phyloP scores from a whole-genome alignment of 2,797 vertebrate species.

The Centropyge bicolor region DNA sequence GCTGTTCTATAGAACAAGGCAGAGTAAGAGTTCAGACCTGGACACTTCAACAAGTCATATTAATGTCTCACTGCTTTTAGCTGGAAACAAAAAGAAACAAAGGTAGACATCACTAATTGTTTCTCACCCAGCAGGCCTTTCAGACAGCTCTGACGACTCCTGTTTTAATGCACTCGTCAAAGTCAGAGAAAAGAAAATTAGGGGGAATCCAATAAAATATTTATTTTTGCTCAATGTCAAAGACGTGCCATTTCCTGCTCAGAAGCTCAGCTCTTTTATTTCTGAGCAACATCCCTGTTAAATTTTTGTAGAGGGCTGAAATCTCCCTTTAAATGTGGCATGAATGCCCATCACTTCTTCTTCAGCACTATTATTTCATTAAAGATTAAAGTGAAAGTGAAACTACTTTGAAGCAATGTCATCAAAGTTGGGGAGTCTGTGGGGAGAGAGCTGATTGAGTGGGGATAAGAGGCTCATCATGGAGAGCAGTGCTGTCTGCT shows the following conservation, averaged over 20 bases:
- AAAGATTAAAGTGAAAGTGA: constrained; percentile 62
- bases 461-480: constrained; percentile 58
- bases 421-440: constrained; percentile 54
- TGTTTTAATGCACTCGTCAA: constrained; percentile 50
- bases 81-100: constrained; percentile 25
- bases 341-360: constrained; percentile 50
- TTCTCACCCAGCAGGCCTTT: constrained; percentile 25
- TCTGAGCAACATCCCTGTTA: constrained; percentile 29
- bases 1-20: background rate
- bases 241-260: constrained; percentile 35
- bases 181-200: constrained; percentile 50
- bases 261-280: constrained; percentile 34
- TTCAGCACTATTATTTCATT: constrained; percentile 55
- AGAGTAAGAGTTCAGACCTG: background rate
- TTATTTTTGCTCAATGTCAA: constrained; percentile 49
- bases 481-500: constrained; percentile 35
- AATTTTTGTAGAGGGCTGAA: constrained; percentile 41
- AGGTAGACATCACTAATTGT: constrained; percentile 33
- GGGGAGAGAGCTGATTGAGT: constrained; percentile 53
- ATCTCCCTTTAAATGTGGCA: constrained; percentile 52
- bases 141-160: constrained; percentile 14
- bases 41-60: background rate
- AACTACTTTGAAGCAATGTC: constrained; percentile 66
- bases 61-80: constrained; percentile 6
- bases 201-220: constrained; percentile 37